Percentiles rank a stretch among this genome's conserved stretches.
Evolutionary conservation across 1,140 invertebrate species (phyloP).

Genomic region (Vollenhovia emeryi): DNA sequence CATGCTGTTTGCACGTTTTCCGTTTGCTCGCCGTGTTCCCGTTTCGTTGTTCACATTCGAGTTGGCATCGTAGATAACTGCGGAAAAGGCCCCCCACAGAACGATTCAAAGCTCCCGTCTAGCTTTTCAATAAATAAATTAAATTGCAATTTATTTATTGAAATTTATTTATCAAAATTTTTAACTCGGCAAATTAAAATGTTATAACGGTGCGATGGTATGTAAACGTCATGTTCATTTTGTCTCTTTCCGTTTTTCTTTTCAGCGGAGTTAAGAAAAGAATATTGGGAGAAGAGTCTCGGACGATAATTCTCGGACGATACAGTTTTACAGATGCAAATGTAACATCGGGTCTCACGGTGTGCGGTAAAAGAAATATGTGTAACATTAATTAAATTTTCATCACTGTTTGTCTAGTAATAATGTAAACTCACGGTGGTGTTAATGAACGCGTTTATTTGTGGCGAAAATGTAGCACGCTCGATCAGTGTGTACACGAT

Average conservation of each 20-base stretch:
- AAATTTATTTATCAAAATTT: too few relatives aligned
- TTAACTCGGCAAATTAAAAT: background rate
- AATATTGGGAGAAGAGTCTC: background rate
- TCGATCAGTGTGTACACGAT: background rate
- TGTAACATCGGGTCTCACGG: background rate
- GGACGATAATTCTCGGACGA: background rate
- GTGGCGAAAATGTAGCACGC: background rate
- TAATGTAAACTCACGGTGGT: background rate
- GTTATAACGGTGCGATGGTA: background rate
- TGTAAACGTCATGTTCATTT: background rate
- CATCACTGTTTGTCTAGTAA: background rate
- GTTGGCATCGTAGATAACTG: background rate
- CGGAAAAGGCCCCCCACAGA: background rate
- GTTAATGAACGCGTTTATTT: background rate
- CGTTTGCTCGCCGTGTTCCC: conserved; percentile 15
- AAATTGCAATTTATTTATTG: too few relatives aligned
- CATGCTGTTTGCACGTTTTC: background rate
- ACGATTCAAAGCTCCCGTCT: background rate
- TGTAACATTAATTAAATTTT: background rate
- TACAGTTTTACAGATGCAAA: background rate
- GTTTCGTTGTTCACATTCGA: background rate
- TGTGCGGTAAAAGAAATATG: background rate
- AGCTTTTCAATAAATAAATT: background rate
- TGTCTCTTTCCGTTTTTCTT: background rate
- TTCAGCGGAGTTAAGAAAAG: background rate